Base-by-base conservation (phyloP, 2,888 invertebrate genomes). In the Plebejus argus region DNA sequence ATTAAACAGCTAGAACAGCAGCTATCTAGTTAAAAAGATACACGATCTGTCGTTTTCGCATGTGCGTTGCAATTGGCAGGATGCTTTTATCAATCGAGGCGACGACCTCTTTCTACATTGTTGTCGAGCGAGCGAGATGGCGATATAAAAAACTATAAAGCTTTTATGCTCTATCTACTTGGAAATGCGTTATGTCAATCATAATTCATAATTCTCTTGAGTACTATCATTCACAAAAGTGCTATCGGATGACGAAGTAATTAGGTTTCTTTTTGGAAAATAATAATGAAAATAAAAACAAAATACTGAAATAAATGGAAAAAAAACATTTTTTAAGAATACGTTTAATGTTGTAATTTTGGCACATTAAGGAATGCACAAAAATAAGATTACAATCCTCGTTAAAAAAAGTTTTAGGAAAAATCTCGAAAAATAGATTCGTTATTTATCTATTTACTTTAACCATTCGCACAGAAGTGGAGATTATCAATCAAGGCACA, bases 51-150 rank as follows among this genome's bases (percentile, higher is more conserved):
- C 77, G 78, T 79, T 81, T 81, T 82, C 81, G 81, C 81, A 81
- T 82, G 81, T 82, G 81, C 77, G 79, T 80, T 77, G 81, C 85
- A 85, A 85, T 85, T 84, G 83, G 84, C 89, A 89, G 90, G 90
- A 90, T 87, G 88, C 83, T 82, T 84, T 86, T 89, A 89, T 90
- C 90, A 89, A 85, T 84, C 82, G 86, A 86, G 88, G 84, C 89
- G 85, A 84, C 84, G 90, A 90, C 90, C 90, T 87, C 87, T 86
- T 87, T 86, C 79, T 72, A 78, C 77, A 82, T 79, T 82, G 81
- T 81, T 78, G 78, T 78, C 76, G 76, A 70, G 56, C 71, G 49
- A 18, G 6, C 58, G 8, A 56, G 77, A 77, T 1, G 53, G 53
- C 70, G 49, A 74, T 7, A 74, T 18, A 49, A 49, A 49, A 74